Evolutionary conservation across 2,113 vertebrate species (phyloP).

Genomic region (Peromyscus maniculatus): DNA sequence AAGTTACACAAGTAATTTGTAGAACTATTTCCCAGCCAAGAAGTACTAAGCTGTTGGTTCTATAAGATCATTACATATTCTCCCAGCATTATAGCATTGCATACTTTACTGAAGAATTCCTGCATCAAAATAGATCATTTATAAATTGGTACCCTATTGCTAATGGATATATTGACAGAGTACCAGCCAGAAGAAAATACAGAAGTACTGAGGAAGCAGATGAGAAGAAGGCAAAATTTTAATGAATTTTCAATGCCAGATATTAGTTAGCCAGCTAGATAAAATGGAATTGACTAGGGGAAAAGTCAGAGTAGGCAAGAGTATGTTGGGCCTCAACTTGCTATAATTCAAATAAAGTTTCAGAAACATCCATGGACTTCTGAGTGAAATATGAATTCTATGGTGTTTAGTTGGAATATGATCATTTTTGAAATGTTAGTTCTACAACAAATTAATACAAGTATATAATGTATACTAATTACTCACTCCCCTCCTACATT

Average conservation of each 20-base stretch:
- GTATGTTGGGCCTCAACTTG: background rate
- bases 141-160: background rate
- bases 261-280: no score
- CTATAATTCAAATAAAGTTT: background rate
- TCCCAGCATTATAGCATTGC: background rate
- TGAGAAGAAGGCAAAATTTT: background rate
- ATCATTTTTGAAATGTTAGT: background rate
- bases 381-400: background rate
- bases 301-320: background rate
- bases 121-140: background rate
- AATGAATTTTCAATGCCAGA: no score
- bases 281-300: no score
- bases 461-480: background rate
- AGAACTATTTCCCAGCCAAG: background rate
- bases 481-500: background rate
- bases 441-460: background rate
- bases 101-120: conserved; percentile 4
- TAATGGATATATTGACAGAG: background rate
- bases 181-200: background rate
- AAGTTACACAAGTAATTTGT: background rate
- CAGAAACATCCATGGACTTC: background rate
- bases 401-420: background rate
- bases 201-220: background rate
- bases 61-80: background rate
- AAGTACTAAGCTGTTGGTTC: background rate